Evolutionary conservation across 1,140 invertebrate species (phyloP).

Genomic region (Stenopsyche tienmushanensis): DNA sequence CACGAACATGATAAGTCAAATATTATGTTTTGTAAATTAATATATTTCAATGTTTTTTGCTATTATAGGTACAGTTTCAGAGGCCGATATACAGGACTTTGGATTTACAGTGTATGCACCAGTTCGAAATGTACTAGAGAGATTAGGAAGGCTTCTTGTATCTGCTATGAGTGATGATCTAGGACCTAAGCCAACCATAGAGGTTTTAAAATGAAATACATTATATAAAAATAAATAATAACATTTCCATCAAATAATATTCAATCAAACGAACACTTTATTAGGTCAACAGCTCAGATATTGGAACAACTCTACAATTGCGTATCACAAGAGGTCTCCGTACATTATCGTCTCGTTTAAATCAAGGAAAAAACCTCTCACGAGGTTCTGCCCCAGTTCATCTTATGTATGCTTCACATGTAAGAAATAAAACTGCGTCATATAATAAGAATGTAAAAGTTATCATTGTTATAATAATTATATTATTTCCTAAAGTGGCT

Average conservation of each 20-base stretch:
- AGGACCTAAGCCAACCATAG: conserved; percentile 40
- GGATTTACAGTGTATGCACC: conserved; percentile 47
- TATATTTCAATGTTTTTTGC: too few species aligned
- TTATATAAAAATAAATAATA: neutral
- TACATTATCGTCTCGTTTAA: conserved; percentile 15
- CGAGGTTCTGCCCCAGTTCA: conserved; percentile 21
- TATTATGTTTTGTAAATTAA: too few species aligned
- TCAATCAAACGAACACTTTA: neutral
- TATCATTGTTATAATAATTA: neutral
- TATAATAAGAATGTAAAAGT: too few species aligned
- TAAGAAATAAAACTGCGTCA: conserved; percentile 1
- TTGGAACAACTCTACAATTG: conserved; percentile 32
- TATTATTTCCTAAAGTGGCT: conserved; percentile 27
- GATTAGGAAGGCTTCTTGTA: conserved; percentile 47
- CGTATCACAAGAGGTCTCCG: conserved; percentile 13
- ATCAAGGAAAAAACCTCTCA: conserved; percentile 21
- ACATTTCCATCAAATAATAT: conserved; percentile 9
- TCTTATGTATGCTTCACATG: conserved; percentile 30
- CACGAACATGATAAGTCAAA: too few species aligned
- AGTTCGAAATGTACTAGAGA: conserved; percentile 44
- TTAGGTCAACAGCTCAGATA: conserved; percentile 15
- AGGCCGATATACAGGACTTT: conserved; percentile 43
- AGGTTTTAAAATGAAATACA: conserved; percentile 19
- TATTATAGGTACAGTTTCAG: conserved; percentile 29
- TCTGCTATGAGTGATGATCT: conserved; percentile 44